Evolutionary conservation across 2,888 invertebrate genomes (phyloP).

Genomic region (Chloroclysta siterata): DNA sequence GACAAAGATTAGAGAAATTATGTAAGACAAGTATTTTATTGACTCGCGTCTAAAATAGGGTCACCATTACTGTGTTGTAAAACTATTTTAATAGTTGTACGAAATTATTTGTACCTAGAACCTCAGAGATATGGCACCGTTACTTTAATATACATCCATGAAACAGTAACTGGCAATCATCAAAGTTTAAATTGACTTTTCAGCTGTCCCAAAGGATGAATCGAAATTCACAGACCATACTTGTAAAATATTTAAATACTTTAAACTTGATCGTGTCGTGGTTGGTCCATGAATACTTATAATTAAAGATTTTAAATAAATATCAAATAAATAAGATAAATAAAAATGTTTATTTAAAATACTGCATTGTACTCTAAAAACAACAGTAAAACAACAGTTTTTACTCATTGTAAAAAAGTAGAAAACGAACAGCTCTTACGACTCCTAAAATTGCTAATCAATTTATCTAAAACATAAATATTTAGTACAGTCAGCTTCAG

Average conservation of each 20-base stretch:
- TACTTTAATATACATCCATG: slow-evolving; percentile 23
- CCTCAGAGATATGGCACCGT: slow-evolving; percentile 8
- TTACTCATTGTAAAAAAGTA: too few relatives aligned
- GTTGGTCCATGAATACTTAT: neutral
- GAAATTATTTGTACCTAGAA: slow-evolving; percentile 23
- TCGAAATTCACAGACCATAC: slow-evolving; percentile 22
- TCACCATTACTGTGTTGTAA: neutral
- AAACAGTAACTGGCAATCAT: slow-evolving; percentile 32
- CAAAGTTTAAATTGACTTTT: slow-evolving; percentile 33
- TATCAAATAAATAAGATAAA: too few relatives aligned
- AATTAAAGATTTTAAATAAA: too few relatives aligned
- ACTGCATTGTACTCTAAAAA: too few relatives aligned
- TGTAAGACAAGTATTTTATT: neutral
- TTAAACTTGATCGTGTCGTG: slow-evolving; percentile 12
- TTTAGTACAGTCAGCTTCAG: too few relatives aligned
- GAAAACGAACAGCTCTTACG: too few relatives aligned
- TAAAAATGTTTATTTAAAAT: too few relatives aligned
- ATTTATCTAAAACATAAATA: too few relatives aligned
- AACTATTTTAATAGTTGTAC: neutral
- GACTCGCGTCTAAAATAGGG: neutral
- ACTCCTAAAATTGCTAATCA: too few relatives aligned
- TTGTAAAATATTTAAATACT: slow-evolving; percentile 28
- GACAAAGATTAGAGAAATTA: neutral
- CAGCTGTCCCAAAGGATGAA: slow-evolving; percentile 24
- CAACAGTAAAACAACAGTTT: too few relatives aligned